Conservation (phyloP, 1,140 invertebrate genomes). For the Heliothis virescens region DNA sequence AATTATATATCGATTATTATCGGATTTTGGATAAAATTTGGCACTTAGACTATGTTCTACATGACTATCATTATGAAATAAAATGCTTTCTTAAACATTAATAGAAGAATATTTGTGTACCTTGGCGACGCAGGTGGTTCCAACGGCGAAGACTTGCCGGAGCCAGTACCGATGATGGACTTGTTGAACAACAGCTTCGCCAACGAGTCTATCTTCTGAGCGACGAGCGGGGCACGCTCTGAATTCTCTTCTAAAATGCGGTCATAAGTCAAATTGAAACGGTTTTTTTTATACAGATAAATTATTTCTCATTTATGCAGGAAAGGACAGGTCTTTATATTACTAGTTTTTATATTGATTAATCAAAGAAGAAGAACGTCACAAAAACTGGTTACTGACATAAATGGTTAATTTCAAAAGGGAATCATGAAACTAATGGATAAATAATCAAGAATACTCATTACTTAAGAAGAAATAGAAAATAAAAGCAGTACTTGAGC, state of each 20-base stretch:
- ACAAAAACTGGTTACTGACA: too few relatives aligned
- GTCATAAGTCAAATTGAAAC: not conserved
- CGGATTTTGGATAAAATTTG: too few relatives aligned
- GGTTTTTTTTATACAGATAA: too few relatives aligned
- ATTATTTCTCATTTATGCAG: too few relatives aligned
- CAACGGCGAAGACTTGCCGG: slow-evolving; percentile 80
- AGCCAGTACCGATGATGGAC: slow-evolving; percentile 80
- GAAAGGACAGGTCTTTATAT: not conserved
- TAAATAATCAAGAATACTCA: not conserved
- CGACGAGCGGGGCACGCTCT: slow-evolving; percentile 87
- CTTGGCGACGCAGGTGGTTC: slow-evolving; percentile 72
- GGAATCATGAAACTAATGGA: too few relatives aligned
- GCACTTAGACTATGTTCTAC: too few relatives aligned
- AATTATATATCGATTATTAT: too few relatives aligned
- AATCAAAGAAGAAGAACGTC: too few relatives aligned
- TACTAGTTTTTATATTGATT: not conserved
- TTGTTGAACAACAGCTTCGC: slow-evolving; percentile 89
- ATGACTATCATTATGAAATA: too few relatives aligned
- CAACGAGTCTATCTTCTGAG: slow-evolving; percentile 88
- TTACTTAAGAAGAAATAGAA: slow-evolving; percentile 30
- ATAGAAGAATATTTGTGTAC: slow-evolving; percentile 46
- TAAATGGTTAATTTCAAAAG: too few relatives aligned
- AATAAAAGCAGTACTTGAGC: slow-evolving; percentile 63
- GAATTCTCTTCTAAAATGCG: slow-evolving; percentile 74
- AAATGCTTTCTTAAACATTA: too few relatives aligned